Evolutionary conservation across 2,113 vertebrate genomes (phyloP), one percentile per base, ranked within the genome.

Genomic region (Elanoides forficatus): DNA sequence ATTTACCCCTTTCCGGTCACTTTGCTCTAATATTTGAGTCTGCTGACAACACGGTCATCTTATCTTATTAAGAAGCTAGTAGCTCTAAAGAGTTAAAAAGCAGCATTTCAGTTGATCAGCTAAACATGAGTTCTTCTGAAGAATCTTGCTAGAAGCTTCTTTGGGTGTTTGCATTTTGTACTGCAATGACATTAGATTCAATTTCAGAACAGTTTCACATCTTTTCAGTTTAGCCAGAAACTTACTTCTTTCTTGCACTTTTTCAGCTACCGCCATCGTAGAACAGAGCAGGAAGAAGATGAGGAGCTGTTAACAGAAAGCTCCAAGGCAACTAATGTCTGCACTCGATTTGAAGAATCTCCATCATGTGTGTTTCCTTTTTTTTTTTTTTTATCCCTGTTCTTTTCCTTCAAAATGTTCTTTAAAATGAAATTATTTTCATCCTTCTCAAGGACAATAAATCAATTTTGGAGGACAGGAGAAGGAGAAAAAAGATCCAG

Each of bases 261-360:
- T 94, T 96, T 50, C 88, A 99, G 99, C 93, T 99, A 99, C 80
- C 99, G 99, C 21, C 99, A 99, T 95, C 99, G 99, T 13, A 98
- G 99, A 89, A 99, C 99, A 29, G 99, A 99, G 89, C 99, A 99
- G 95, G 99, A 99, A 63, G 99, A 99, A 63, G 99, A 99, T 0
- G 99, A 99, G 96, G 99, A 99, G 91, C 98, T 99, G 26, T 97
- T 99, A 67, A 99, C 98, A 48, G 99, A 99, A 98, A 99, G 98
- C 97, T 99, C 98, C 93, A 99, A 99, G 97, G 98, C 99, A 19
- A 99, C 99, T 2, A 99, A 99, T 6, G 98, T 99, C 89, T 99
- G 99, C 98, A 99, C 99, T 86, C 98, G 99, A 29, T 99, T 99
- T 96, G 99, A 99, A 82, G 98, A 99, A 4, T 99, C 99, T 60